Evolutionary conservation across 2,888 invertebrate genomes (phyloP), one percentile per base, ranked within the genome.

Genomic region (Diarsia brunnea): DNA sequence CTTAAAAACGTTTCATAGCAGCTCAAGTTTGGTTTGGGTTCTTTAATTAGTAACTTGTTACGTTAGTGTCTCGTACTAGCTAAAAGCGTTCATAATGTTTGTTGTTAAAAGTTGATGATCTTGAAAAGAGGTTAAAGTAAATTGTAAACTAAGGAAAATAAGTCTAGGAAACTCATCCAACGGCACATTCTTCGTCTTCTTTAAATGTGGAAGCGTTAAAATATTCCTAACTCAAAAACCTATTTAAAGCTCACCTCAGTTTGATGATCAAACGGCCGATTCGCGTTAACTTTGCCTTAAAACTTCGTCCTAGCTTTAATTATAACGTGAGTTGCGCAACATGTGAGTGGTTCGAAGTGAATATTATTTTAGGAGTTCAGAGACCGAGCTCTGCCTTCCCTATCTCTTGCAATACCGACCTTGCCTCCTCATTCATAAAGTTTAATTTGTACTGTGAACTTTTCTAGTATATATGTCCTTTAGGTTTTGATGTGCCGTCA

Each of bases 331-430:
- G 94, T 96, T 96, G 93, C 96, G 95, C 93, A 96, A 96, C 95
- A 91, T 88, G 92, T 92, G 93, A 93, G 95, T 95, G 95, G 89
- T 92, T 93, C 92, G 92, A 94, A 94, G 95, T 95, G 95, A 95
- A 95, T 95, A 96, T 95, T 96, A 96, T 96, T 96, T 96, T 95
- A 95, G 94, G 95, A 95, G 95, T 95, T 95, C 95, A 95, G 92
- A 95, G 95, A 93, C 94, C 93, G 94, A 89, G 85, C 91, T 88
- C 82, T 79, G 85, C 84, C 88, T 84, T 72, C 79, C 78, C 77
- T 75, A 81, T 77, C 75, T 87, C 87, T 83, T 89, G 87, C 86
- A 87, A 88, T 89, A 88, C 88, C 91, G 88, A 92, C 93, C 93
- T 93, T 95, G 91, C 89, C 66, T 38, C 60, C 84, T 82, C 82